These are phyloP conservation scores for Eretmocerus hayati DNA, from an alignment of 2,888 invertebrate genomes.

Conservation along the genomic window DNA sequence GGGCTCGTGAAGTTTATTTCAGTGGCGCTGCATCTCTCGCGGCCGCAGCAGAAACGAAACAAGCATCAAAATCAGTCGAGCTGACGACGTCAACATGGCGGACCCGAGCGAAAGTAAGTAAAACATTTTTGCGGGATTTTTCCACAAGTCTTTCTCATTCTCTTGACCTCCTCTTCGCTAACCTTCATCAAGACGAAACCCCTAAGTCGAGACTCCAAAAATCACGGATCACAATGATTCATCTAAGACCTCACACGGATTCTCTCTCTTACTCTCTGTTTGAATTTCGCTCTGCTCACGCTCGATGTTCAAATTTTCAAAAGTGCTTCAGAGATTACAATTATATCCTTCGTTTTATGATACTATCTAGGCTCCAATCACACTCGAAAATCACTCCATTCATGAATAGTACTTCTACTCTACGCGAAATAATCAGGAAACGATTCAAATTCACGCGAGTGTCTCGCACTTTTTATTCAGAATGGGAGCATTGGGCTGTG, in stretches of 20 bases:
- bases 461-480: no score
- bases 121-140: no score
- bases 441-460: no score
- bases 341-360: no score
- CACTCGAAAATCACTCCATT: no score
- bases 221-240: no score
- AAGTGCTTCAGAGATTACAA: slow-evolving; percentile 6
- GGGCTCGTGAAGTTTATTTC: no score
- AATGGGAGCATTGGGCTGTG: no score
- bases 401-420: no score
- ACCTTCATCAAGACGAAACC: background rate
- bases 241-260: background rate
- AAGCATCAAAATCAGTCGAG: slow-evolving; percentile 42
- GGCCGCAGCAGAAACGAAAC: background rate
- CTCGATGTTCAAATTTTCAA: slow-evolving; percentile 24
- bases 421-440: no score
- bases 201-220: background rate
- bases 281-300: slow-evolving; percentile 22
- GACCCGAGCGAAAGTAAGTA: slow-evolving; percentile 67
- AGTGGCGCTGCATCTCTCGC: background rate
- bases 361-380: no score
- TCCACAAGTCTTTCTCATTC: no score
- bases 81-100: slow-evolving; percentile 56
- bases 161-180: background rate
- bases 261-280: slow-evolving; percentile 9